Percentiles rank a stretch among this genome's conserved stretches.
Evolutionary conservation across 2,113 vertebrate genomes (phyloP).

Genomic region (Gadus macrocephalus): DNA sequence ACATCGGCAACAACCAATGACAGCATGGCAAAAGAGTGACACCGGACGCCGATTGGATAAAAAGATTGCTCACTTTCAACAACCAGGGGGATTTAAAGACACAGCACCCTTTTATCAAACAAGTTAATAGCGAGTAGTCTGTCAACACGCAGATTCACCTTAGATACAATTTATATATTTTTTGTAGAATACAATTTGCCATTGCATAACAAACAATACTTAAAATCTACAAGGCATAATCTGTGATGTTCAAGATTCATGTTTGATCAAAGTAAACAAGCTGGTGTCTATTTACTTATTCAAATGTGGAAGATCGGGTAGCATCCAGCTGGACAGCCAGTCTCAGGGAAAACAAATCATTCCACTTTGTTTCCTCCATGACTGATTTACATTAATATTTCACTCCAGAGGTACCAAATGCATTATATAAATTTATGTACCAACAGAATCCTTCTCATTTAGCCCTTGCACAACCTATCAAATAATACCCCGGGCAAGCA

Average conservation of each 20-base stretch:
- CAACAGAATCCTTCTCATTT: conserved; percentile 53
- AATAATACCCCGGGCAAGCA: too few relatives aligned
- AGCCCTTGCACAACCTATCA: conserved; percentile 19
- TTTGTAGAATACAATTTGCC: too few relatives aligned
- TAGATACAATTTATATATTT: too few relatives aligned
- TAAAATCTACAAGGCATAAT: too few relatives aligned
- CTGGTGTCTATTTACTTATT: conserved; percentile 59
- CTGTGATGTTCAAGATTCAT: conserved; percentile 25
- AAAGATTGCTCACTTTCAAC: neutral
- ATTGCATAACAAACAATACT: too few relatives aligned
- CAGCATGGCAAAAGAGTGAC: conserved; percentile 1
- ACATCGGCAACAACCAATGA: conserved; percentile 56
- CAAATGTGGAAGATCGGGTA: conserved; percentile 51
- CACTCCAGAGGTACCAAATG: conserved; percentile 38
- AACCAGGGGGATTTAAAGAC: conserved; percentile 59
- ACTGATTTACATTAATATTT: conserved; percentile 72
- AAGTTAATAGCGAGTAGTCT: too few relatives aligned
- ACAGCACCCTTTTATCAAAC: conserved; percentile 27
- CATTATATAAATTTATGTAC: conserved; percentile 51
- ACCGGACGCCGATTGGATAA: conserved; percentile 42
- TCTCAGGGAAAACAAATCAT: conserved; percentile 60
- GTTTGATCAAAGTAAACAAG: conserved; percentile 17
- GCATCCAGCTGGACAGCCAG: conserved; percentile 34
- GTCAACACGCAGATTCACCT: too few relatives aligned
- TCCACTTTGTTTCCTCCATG: conserved; percentile 69